Percentiles rank a stretch among this genome's conserved stretches.
Conservation (phyloP, 37 sponge, comb jelly and placozoan species). For the Chondrosia reniformis region DNA sequence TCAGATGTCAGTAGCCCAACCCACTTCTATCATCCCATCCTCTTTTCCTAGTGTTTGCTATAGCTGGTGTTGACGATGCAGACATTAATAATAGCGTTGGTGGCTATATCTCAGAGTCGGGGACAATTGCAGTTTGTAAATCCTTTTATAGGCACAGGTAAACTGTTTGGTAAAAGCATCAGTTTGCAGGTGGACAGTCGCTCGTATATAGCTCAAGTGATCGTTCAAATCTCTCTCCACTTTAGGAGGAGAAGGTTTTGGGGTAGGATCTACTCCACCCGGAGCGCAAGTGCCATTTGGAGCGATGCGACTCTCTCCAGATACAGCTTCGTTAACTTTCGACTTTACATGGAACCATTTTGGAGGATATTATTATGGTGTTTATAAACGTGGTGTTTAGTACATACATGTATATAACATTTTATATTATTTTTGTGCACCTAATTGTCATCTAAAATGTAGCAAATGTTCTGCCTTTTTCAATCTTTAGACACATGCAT, state of each 20-base stretch:
- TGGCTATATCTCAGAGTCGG: too few relatives aligned
- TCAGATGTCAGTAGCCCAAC: too few relatives aligned
- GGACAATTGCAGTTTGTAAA: not conserved
- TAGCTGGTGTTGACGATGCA: too few relatives aligned
- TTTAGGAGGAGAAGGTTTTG: conserved; percentile 51
- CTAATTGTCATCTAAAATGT: not conserved
- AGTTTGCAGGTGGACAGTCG: too few relatives aligned
- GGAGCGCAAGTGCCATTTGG: conserved; percentile 51
- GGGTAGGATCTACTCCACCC: conserved; percentile 37
- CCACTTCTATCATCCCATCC: too few relatives aligned
- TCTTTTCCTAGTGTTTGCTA: too few relatives aligned
- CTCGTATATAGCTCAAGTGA: too few relatives aligned
- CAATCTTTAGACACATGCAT: too few relatives aligned
- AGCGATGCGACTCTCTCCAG: conserved; percentile 43
- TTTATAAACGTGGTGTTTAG: not conserved
- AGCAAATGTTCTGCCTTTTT: too few relatives aligned
- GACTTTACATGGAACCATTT: conserved; percentile 25
- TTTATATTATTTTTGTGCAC: not conserved
- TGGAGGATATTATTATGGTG: conserved; percentile 54
- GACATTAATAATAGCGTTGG: too few relatives aligned
- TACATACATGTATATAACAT: not conserved
- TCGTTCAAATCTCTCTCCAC: too few relatives aligned
- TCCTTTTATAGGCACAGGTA: not conserved
- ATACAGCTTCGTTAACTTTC: conserved; percentile 25
- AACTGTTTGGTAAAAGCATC: too few relatives aligned